These are phyloP conservation scores for Drosophila subsilvestris DNA, from an alignment of 2,888 invertebrate genomes.

Conservation along the genomic window DNA sequence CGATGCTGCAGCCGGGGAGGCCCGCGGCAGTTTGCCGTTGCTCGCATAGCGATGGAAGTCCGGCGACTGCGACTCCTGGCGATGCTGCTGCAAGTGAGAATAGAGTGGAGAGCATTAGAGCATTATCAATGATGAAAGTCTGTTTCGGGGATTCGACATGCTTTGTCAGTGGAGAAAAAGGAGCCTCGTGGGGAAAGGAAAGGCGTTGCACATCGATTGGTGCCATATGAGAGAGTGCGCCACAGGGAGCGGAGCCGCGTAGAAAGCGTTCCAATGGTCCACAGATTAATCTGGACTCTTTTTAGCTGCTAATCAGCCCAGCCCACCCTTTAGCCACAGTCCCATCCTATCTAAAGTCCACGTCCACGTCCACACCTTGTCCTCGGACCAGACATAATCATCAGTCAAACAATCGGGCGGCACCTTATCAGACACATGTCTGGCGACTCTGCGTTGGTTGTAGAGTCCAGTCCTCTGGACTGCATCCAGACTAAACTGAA, in stretches of 20 bases:
- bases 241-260: constrained; percentile 26
- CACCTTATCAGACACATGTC: constrained; percentile 33
- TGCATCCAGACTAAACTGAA: constrained; percentile 18
- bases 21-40: constrained; percentile 82
- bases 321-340: neutral
- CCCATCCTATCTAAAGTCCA: constrained; percentile 11
- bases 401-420: constrained; percentile 23
- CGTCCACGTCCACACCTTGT: neutral
- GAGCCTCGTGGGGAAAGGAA: constrained; percentile 46
- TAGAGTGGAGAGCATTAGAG: constrained; percentile 18
- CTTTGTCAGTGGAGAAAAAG: constrained; percentile 44
- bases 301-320: constrained; percentile 7
- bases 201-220: constrained; percentile 79
- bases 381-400: constrained; percentile 29
- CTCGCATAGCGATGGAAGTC: constrained; percentile 83
- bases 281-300: constrained; percentile 1
- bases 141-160: constrained; percentile 37
- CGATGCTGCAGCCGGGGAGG: constrained; percentile 46
- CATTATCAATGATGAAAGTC: constrained; percentile 82
- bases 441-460: constrained; percentile 56
- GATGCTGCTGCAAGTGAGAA: constrained; percentile 77
- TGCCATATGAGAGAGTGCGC: constrained; percentile 53
- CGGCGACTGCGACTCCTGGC: constrained; percentile 83
- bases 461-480: constrained; percentile 34
- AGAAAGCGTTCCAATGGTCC: constrained; percentile 36